Base-by-base conservation (phyloP, 2,797 vertebrate genomes). In the Helostoma temminkii region DNA sequence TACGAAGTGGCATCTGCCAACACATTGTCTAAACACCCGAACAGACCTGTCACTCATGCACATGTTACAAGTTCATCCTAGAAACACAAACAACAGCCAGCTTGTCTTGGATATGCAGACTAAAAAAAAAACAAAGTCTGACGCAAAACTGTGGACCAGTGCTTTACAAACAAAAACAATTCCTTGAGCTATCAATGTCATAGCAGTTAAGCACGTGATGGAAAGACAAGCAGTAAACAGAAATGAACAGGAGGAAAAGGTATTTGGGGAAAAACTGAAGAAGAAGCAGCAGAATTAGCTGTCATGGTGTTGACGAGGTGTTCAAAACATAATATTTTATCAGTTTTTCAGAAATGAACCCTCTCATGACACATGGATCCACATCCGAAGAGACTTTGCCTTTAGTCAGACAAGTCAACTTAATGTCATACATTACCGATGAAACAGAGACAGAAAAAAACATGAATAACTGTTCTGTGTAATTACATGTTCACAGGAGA, bases 41-140 rank as follows among this genome's bases (percentile, higher is more conserved):
- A 69, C 65, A 67, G 30, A 67, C 54, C 75, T 69, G 72, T 69
- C 77, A 79, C 34, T 70, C 73, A 59, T 39, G 8, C 37, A 30
- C 21, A 62, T 50, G 60, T 1, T 18, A 54, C 34, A 47, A 19
- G 18, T 19, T 55, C 47, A 67, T 70, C 65, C 62, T n/a, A 18
- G 54, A 52, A 28, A 80, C 34, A 45, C 62, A 73, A 77, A 71
- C 22, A 46, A 39, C 37, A 36, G 69, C 47, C 34, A 3, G 9
- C 74, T 53, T 55, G 52, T 43, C 63, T n/a, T 46, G 54, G 48
- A 78, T 24, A 79, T 3, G 2, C 52, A 78, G 54, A 63, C 81
- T 50, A 74, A 77, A 82, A 77, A 47, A 24, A 55, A 25, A 57
- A 32, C 63, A 69, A 37, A 26, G 61, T 67, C 36, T 62, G 70